Base-by-base conservation (phyloP, 2,797 vertebrate genomes). In the Pseudomugil gertrudae region DNA sequence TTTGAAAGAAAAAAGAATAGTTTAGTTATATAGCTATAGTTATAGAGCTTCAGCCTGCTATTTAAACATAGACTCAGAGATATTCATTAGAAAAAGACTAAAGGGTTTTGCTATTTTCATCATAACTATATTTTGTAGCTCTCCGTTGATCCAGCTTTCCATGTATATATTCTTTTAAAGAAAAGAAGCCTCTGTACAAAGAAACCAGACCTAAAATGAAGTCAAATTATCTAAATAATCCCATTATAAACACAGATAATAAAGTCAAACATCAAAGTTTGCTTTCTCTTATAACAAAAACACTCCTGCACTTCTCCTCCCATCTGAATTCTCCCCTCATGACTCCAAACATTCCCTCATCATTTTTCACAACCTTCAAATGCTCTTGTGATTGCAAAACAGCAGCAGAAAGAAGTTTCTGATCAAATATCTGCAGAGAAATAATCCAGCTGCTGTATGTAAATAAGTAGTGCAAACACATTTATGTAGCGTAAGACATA, bases 361-460 rank as follows among this genome's bases (percentile, higher is more conserved):
- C 24, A 29, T 23, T 63, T 70, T 53, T 67, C 21, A 27, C 4
- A 57, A 56, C 30, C 17, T 62, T 50, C 27, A 9, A n/a, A n/a
- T 45, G 29, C 24, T 35, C 14, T 47, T 38, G 15, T 7, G 23
- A 36, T 21, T 63, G 45, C 10, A 43, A 72, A 53, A 72, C 30
- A 40, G 47, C 54, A 36, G 58, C 33, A 40, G 17, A 32, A 21
- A 24, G 26, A 57, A 21, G 13, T 56, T 40, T 43, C 63, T 51
- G 11, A 59, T 61, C 8, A 60, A 55, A 70, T 62, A 58, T 17
- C 30, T 74, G 0, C 1, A 51, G 4, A 11, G 21, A 19, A 66
- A 72, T 21, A 68, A 66, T 33, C 8, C 38, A 55, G 45, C 21
- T n/a, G 10, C 11, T 38, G 23, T 27, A 27, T 45, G 33, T 13